These are phyloP conservation scores for Hemicordylus capensis DNA, from an alignment of 2,113 vertebrate genomes.

Conservation along the genomic window DNA sequence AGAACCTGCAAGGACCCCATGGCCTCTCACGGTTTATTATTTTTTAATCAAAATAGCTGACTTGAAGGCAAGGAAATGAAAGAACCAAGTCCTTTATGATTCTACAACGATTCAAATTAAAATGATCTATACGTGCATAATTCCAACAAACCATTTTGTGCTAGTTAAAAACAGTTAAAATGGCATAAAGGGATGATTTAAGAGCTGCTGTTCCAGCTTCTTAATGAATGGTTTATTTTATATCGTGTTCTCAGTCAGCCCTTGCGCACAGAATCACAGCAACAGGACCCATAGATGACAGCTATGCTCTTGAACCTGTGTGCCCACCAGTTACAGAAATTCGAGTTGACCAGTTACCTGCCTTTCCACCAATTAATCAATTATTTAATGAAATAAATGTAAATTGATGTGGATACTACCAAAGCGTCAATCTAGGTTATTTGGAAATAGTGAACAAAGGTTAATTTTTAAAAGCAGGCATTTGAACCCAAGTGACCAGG, in stretches of 20 bases:
- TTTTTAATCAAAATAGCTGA: conserved; percentile 83
- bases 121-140: conserved; percentile 81
- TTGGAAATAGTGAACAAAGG: background rate
- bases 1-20: conserved; percentile 76
- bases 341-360: background rate
- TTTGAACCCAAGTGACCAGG: no score
- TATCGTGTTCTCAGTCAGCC: conserved; percentile 60
- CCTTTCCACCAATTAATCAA: background rate
- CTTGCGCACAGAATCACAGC: conserved; percentile 44
- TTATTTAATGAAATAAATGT: background rate
- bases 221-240: conserved; percentile 68
- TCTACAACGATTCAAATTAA: conserved; percentile 82
- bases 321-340: background rate
- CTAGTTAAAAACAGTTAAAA: conserved; percentile 83
- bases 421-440: background rate
- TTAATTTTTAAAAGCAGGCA: no score
- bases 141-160: conserved; percentile 76
- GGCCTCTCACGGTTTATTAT: conserved; percentile 81
- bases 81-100: conserved; percentile 79
- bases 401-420: background rate
- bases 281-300: background rate
- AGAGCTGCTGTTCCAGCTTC: conserved; percentile 66
- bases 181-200: conserved; percentile 78
- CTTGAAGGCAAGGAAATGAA: conserved; percentile 81
- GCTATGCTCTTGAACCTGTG: background rate